A percentile compares a stretch with the other conserved stretches of the same genome.
These are phyloP conservation scores for Alligator mississippiensis DNA, from an alignment of 2,113 vertebrate species.

Conservation along the genomic window DNA sequence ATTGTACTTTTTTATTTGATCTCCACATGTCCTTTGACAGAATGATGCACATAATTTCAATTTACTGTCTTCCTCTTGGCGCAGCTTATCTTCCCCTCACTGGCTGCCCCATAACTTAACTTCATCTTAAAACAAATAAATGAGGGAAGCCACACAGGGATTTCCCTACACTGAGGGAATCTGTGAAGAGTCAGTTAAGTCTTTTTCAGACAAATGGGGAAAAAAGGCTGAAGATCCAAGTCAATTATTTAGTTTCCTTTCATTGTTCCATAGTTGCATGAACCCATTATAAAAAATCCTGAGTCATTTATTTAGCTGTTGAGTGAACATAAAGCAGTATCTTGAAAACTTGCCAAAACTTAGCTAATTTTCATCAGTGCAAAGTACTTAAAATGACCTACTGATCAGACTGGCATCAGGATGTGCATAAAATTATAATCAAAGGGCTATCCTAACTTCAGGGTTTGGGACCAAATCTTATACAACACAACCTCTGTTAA, in stretches of 20 bases:
- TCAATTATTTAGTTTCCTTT: background rate
- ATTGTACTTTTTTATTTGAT: background rate
- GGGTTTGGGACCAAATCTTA: background rate
- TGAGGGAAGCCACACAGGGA: background rate
- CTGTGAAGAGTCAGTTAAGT: background rate
- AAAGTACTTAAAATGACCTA: background rate
- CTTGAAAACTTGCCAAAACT: background rate
- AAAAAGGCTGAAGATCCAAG: background rate
- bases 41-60: background rate
- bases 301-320: background rate
- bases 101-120: no score
- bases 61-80: no score
- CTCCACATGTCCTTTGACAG: background rate
- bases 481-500: no score
- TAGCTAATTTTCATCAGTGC: background rate
- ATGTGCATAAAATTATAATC: background rate
- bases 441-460: background rate
- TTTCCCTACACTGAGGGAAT: background rate
- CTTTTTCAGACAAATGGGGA: background rate
- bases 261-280: background rate
- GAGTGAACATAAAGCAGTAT: background rate
- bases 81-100: no score
- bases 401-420: background rate
- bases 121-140: background rate
- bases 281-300: background rate